Percentiles rank a stretch among this genome's conserved stretches.
These are phyloP conservation scores for Drosophila orosa DNA, from an alignment of 1,140 invertebrate species.

Conservation along the genomic window DNA sequence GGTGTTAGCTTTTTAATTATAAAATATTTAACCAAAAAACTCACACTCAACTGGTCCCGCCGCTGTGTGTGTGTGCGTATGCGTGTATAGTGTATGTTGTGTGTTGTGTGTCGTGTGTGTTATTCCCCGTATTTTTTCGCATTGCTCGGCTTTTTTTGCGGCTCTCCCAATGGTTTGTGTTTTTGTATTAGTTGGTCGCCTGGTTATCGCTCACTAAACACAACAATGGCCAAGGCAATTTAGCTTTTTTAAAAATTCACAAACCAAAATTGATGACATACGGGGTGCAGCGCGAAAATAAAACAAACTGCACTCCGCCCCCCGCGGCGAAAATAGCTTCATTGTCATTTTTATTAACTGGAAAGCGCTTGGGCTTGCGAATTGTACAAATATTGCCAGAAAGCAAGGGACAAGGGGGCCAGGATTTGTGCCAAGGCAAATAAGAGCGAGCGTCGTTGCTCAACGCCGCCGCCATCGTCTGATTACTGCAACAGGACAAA, in stretches of 20 bases:
- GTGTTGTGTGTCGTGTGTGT: constrained; percentile 10
- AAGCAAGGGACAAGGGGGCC: constrained; percentile 45
- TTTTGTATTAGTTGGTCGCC: constrained; percentile 60
- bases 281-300: constrained; percentile 2
- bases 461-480: constrained; percentile 38
- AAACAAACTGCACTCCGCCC: constrained; percentile 23
- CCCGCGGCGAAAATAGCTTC: constrained; percentile 55
- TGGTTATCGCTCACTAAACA: constrained; percentile 76
- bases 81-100: constrained; percentile 5
- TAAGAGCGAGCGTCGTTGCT: constrained; percentile 39
- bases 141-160: constrained; percentile 26
- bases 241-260: constrained; percentile 79
- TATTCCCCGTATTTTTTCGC: constrained; percentile 28
- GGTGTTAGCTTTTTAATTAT: constrained; percentile 84
- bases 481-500: constrained; percentile 75
- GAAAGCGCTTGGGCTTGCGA: constrained; percentile 59
- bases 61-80: constrained; percentile 2
- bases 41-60: constrained; percentile 70
- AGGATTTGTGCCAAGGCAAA: constrained; percentile 76
- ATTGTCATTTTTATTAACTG: constrained; percentile 82
- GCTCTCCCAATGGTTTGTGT: not conserved
- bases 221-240: constrained; percentile 77
- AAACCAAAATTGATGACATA: constrained; percentile 76
- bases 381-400: constrained; percentile 79
- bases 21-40: constrained; percentile 84